Percentiles rank a stretch among this genome's conserved stretches.
phyloP scores from a whole-genome alignment of 2,888 invertebrate species.

The Diarsia mendica region DNA sequence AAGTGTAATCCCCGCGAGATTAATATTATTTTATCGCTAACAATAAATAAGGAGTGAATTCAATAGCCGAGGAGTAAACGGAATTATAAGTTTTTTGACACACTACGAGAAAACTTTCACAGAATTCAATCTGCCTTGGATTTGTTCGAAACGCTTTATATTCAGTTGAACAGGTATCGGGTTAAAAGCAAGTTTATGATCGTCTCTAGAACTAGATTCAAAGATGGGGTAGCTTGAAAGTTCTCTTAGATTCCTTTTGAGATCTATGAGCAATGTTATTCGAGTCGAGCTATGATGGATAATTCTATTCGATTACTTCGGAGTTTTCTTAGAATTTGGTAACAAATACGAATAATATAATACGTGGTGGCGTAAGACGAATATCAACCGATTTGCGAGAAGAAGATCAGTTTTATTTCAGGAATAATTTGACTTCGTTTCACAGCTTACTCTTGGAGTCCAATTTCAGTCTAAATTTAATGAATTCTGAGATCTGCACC shows the following conservation, averaged over 20 bases:
- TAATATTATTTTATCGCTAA: constrained; percentile 90
- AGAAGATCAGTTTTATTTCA: constrained; percentile 5
- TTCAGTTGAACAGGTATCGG: constrained; percentile 63
- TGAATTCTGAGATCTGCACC: constrained; percentile 32
- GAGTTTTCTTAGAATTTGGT: constrained; percentile 20
- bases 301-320: constrained; percentile 31
- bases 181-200: constrained; percentile 62
- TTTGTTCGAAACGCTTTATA: constrained; percentile 81
- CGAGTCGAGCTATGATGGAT: constrained; percentile 50
- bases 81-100: constrained; percentile 89
- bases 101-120: constrained; percentile 84
- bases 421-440: constrained; percentile 9
- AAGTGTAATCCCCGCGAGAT: constrained; percentile 87
- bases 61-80: constrained; percentile 84
- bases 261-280: constrained; percentile 51
- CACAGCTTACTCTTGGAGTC: constrained; percentile 10
- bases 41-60: constrained; percentile 89
- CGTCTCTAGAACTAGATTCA: constrained; percentile 56
- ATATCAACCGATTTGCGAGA: constrained; percentile 22
- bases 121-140: constrained; percentile 87
- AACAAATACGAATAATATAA: constrained; percentile 32
- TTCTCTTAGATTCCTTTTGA: constrained; percentile 47
- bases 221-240: constrained; percentile 47
- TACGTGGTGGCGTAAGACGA: constrained; percentile 11
- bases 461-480: constrained; percentile 27